phyloP scores from a whole-genome alignment of 2,797 vertebrate genomes.

The Carapus acus region DNA sequence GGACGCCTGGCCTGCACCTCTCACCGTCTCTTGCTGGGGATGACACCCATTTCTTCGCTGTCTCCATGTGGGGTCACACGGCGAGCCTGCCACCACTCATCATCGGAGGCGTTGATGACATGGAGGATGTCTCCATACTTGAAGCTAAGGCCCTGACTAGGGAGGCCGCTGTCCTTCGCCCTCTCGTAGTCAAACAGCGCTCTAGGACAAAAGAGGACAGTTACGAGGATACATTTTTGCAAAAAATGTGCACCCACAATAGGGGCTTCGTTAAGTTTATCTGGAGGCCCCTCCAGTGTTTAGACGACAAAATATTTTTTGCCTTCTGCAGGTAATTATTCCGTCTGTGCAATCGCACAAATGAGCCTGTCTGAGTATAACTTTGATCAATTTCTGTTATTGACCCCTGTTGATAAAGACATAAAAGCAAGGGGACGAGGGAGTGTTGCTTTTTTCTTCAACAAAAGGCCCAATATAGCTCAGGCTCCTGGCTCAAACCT shows the following conservation, averaged over 20 bases:
- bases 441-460: neutral
- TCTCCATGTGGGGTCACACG: conserved; percentile 87
- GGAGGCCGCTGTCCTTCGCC: conserved; percentile 93
- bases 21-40: conserved; percentile 95
- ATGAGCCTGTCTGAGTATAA: too few species aligned
- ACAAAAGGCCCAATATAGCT: too few species aligned
- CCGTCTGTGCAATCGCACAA: too few species aligned
- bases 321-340: too few species aligned
- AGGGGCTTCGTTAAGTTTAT: too few species aligned
- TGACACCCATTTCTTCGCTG: conserved; percentile 96
- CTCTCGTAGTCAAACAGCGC: conserved; percentile 96
- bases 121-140: conserved; percentile 94
- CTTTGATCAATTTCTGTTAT: too few species aligned
- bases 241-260: too few species aligned
- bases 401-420: neutral
- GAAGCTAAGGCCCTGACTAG: conserved; percentile 96
- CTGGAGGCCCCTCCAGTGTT: too few species aligned
- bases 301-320: too few species aligned
- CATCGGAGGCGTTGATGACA: conserved; percentile 94
- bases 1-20: neutral
- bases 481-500: conserved; percentile 13
- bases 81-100: conserved; percentile 97
- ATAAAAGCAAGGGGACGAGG: too few species aligned
- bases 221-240: neutral
- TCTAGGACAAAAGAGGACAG: conserved; percentile 59